Conservation (phyloP, 2,888 invertebrate genomes). For the Meandrusa payeni region DNA sequence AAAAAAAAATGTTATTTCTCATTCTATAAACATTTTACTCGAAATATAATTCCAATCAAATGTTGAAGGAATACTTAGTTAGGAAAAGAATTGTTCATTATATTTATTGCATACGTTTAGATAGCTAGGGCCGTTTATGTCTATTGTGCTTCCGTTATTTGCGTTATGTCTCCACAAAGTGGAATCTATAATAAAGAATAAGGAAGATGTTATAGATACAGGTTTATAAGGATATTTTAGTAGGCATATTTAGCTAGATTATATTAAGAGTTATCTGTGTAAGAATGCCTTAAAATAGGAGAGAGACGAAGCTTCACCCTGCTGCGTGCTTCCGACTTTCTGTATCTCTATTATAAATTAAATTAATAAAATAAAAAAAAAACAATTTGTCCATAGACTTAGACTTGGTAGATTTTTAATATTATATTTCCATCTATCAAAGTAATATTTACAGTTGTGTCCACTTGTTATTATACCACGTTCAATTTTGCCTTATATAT, state of each 20-base stretch:
- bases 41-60: constrained; percentile 12
- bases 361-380: constrained; percentile 6
- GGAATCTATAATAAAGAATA: constrained; percentile 11
- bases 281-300: constrained; percentile 5
- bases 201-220: constrained; percentile 15
- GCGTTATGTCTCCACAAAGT: constrained; percentile 20
- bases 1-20: constrained; percentile 7
- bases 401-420: constrained; percentile 9
- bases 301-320: neutral
- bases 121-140: constrained; percentile 17
- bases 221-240: constrained; percentile 18
- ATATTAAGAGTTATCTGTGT: constrained; percentile 11
- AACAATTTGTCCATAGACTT: constrained; percentile 7
- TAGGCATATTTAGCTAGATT: constrained; percentile 15
- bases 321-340: constrained; percentile 5
- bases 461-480: constrained; percentile 11
- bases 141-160: constrained; percentile 14
- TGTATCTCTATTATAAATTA: neutral
- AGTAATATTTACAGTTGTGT: constrained; percentile 10
- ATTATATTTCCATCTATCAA: constrained; percentile 5
- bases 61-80: constrained; percentile 9
- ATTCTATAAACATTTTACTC: constrained; percentile 7
- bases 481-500: constrained; percentile 23
- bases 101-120: constrained; percentile 17
- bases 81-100: constrained; percentile 16